Evolutionary conservation across 2,113 vertebrate genomes (phyloP).

Genomic region (Aramus guarauna): DNA sequence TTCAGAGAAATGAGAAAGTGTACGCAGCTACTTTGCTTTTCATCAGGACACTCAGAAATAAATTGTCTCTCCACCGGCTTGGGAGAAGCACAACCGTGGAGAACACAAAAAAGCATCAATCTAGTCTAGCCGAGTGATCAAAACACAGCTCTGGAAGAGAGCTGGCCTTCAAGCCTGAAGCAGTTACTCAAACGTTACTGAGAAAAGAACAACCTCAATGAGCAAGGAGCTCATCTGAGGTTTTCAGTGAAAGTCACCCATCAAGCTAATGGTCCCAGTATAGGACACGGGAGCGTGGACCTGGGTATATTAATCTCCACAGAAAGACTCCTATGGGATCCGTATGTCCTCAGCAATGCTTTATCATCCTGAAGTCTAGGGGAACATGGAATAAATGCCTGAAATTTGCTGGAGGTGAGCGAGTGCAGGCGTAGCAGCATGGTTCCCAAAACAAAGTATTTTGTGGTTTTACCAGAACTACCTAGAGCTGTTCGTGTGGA

Average conservation of each 20-base stretch:
- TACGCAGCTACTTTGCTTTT: neutral
- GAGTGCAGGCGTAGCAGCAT: fast-evolving
- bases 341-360: neutral
- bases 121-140: neutral
- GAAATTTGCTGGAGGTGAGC: neutral
- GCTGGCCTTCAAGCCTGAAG: neutral
- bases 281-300: neutral
- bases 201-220: neutral
- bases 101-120: neutral
- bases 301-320: fast-evolving
- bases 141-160: neutral
- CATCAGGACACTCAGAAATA: constrained; percentile 8
- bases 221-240: neutral
- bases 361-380: neutral
- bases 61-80: neutral
- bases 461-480: neutral
- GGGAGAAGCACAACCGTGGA: neutral
- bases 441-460: neutral
- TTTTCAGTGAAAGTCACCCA: neutral
- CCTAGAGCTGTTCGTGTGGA: neutral
- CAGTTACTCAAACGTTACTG: neutral
- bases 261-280: neutral
- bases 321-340: fast-evolving
- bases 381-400: neutral
- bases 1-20: constrained; percentile 1